Evolutionary conservation across 2,888 invertebrate species (phyloP).

Genomic region (Pogonocherus hispidulus): DNA sequence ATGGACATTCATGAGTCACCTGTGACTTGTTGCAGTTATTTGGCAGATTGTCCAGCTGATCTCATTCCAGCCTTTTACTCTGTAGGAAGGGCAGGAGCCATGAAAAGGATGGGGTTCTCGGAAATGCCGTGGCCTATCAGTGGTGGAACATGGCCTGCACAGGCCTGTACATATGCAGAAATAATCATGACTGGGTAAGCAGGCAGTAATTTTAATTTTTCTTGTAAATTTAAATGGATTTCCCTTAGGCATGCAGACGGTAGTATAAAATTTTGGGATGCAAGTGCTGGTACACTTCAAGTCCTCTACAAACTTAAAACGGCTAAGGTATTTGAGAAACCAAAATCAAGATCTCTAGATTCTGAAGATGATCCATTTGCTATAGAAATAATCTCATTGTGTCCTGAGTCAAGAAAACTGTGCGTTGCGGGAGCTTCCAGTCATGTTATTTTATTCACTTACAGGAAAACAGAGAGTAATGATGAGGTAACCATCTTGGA

Average conservation of each 20-base stretch:
- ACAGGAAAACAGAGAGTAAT: conserved; percentile 90
- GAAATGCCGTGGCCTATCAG: conserved; percentile 96
- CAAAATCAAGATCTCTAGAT: conserved; percentile 76
- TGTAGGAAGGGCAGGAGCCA: conserved; percentile 83
- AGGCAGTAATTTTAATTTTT: neutral
- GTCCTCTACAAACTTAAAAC: conserved; percentile 98
- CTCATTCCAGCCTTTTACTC: conserved; percentile 98
- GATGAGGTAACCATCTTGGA: conserved; percentile 80
- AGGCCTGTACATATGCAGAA: conserved; percentile 97
- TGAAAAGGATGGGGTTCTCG: conserved; percentile 86
- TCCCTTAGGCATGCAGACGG: conserved; percentile 96
- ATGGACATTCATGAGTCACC: conserved; percentile 99
- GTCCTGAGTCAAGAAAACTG: conserved; percentile 92
- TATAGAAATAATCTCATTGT: conserved; percentile 90
- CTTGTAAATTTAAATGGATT: too few relatives aligned
- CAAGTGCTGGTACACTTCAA: conserved; percentile 95
- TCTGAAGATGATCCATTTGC: conserved; percentile 90
- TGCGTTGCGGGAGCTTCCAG: conserved; percentile 93
- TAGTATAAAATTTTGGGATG: conserved; percentile 99
- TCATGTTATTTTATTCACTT: conserved; percentile 96
- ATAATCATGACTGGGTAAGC: conserved; percentile 95
- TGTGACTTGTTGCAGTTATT: conserved; percentile 96
- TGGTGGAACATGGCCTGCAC: conserved; percentile 96
- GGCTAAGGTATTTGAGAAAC: conserved; percentile 89
- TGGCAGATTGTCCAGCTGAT: conserved; percentile 98